Evolutionary conservation across 2,797 vertebrate genomes (phyloP), one percentile per base, ranked within the genome.

Genomic region (Halcyon smyrnensis): DNA sequence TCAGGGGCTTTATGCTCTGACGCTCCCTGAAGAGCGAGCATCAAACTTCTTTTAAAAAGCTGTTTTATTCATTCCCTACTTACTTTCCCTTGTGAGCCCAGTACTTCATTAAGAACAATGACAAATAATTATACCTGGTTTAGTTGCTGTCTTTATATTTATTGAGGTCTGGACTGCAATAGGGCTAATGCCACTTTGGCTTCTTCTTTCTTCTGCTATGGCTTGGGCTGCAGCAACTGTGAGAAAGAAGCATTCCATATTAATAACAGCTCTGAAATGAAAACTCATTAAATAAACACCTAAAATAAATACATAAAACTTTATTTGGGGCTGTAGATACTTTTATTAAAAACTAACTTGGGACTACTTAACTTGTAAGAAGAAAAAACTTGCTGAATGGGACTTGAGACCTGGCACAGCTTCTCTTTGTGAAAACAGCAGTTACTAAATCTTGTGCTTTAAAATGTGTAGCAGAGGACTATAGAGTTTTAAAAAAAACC

Each of bases 201-300:
- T 99, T 90, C 98, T 98, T 92, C 99, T 98, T 98, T 99, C 99
- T 90, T 99, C 98, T 28, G 98, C 99, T 95, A 99, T 98, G 36
- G 98, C 99, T 92, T 99, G 99, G 69, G 99, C 99, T 77, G 98
- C 98, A 97, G 99, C 99, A 98, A 99, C 99, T 99, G 95, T 46
- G 93, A 93, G 63, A 89, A 82, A 96, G 27, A 89, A 77, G 5
- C 12, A 67, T 73, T 83, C 25, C 68, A 68, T 6, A 24, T 74
- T 85, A 88, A 95, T 30, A 82, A 48, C 80, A 74, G 15, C 19
- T 76, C 41, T 56, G 76, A 51, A 84, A 75, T 4, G 27, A 37
- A 64, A 83, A 34, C 3, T 54, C 18, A 75, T 8, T 0, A 79
- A 89, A 84, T 21, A 93, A 75, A 18, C 36, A 59, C 11, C 17